Percentiles rank a stretch among this genome's conserved stretches.
These are phyloP conservation scores for Halcyon leucocephala DNA, from an alignment of 2,797 vertebrate species.

Conservation along the genomic window DNA sequence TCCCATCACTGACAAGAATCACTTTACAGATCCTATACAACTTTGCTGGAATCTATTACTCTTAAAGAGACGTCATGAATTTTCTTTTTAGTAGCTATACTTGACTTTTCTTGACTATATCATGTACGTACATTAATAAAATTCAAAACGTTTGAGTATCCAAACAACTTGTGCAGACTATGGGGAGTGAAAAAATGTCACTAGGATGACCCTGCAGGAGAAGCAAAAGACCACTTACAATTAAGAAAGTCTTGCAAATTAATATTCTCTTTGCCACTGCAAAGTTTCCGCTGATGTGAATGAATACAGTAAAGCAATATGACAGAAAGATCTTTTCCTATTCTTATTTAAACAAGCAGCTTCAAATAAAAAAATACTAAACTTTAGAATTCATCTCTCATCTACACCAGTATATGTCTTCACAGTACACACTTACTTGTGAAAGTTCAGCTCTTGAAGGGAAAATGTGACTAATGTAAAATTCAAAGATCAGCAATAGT, in stretches of 20 bases:
- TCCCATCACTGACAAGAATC: neutral
- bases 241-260: neutral
- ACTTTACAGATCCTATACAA: neutral
- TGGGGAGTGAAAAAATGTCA: neutral
- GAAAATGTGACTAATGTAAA: neutral
- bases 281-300: neutral
- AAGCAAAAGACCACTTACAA: neutral
- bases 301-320: neutral
- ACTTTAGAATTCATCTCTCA: neutral
- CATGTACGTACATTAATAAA: neutral
- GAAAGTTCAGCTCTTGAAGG: neutral
- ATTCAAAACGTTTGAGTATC: neutral
- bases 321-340: neutral
- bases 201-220: neutral
- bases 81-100: neutral
- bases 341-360: neutral
- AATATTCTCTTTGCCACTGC: neutral
- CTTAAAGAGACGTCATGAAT: neutral
- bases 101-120: neutral
- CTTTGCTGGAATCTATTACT: neutral
- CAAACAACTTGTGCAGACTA: neutral
- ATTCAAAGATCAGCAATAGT: neutral
- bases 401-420: neutral
- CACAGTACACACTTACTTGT: neutral
- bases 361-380: neutral